Evolutionary conservation across 1,140 invertebrate genomes (phyloP), one percentile per base, ranked within the genome.

Genomic region (Hypothenemus hampei): DNA sequence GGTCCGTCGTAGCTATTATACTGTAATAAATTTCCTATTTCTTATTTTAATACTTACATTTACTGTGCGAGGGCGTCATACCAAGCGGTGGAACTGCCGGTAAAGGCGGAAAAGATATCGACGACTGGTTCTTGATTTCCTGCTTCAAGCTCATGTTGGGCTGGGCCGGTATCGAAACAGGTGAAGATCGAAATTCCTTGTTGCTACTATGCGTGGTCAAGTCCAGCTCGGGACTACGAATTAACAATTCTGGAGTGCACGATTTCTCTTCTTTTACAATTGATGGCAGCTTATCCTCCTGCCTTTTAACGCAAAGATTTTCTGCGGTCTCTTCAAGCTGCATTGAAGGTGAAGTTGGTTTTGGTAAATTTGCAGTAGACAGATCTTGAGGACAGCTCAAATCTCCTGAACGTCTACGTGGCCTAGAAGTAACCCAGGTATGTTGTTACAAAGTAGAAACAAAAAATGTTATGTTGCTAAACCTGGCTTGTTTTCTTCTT

Each of bases 351-450:
- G 48, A 57, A 4, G 10, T n/a, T 11, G 56, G 26, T 46, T 61
- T 57, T 6, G 18, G 4, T 18, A 24, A 3, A 10, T 22, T 10
- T 13, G 21, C 33, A 3, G 56, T 75, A 44, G 47, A 74, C 59
- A 73, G 72, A 65, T 85, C 83, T 63, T 84, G 83, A 3, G 83
- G 79, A 2, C 80, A 74, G 57, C 77, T 70, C 18, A 80, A 53
- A 60, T 91, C 89, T 0, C 87, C 87, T 0, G 88, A 91, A 60
- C 89, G 78, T 59, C 89, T 75, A 16, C 89, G 70, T 2, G 89
- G 89, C 10, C 89, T 56, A 40, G n/a, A 47, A 33, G 16, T 5
- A 24, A 7, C 10, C 18, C 26, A 7, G n/a, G 26, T 29, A 37
- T 29, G 6, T 29, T 29, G n/a, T n/a, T 29, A 29, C 6, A 7